phyloP scores from a whole-genome alignment of 2,888 invertebrate genomes.

The Gryllus longicercus region DNA sequence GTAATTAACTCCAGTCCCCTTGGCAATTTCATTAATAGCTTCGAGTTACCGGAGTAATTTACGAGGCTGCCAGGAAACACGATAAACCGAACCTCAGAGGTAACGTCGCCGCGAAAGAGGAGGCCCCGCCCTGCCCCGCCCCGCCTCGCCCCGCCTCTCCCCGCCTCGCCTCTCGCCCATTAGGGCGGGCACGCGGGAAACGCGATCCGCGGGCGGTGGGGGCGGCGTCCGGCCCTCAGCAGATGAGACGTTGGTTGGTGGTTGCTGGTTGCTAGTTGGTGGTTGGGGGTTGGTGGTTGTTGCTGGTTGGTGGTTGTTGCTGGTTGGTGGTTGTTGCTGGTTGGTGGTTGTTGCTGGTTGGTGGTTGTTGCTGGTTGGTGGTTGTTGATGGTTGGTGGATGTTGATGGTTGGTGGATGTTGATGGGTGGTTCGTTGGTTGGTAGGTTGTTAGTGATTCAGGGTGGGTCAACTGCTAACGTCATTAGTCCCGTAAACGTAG shows the following conservation, averaged over 20 bases:
- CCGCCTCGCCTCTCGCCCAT: not conserved
- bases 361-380: too few relatives aligned
- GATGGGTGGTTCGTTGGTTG: too few relatives aligned
- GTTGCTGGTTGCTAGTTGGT: not conserved
- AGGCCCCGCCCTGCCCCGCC: not conserved
- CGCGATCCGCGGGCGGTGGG: not conserved
- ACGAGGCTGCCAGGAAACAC: constrained; percentile 1
- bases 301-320: too few relatives aligned
- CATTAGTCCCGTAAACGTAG: too few relatives aligned
- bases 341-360: too few relatives aligned
- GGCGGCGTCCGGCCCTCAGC: not conserved
- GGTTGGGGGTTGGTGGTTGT: not conserved
- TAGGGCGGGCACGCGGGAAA: not conserved
- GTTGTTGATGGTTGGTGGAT: too few relatives aligned
- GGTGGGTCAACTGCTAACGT: too few relatives aligned
- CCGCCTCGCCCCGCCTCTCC: too few relatives aligned
- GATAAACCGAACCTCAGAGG: not conserved
- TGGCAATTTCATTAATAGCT: constrained; percentile 17
- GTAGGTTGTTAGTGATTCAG: too few relatives aligned
- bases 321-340: too few relatives aligned
- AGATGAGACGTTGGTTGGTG: not conserved
- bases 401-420: too few relatives aligned
- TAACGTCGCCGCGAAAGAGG: not conserved
- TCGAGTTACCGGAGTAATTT: constrained; percentile 9
- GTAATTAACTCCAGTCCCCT: constrained; percentile 7